phyloP scores from a whole-genome alignment of 2,797 vertebrate genomes.

The Vireo griseus region DNA sequence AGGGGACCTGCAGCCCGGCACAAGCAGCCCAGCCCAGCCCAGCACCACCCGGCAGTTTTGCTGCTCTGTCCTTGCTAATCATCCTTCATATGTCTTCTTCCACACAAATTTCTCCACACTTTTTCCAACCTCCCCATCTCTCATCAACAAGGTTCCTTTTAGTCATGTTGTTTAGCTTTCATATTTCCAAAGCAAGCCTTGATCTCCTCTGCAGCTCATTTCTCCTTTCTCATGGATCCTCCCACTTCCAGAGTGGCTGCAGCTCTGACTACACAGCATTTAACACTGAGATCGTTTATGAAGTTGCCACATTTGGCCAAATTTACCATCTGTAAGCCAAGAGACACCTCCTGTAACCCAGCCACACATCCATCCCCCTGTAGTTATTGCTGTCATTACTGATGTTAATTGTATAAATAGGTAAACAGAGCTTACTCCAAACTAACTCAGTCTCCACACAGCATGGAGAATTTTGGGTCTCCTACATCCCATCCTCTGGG shows the following conservation, averaged over 20 bases:
- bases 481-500: background rate
- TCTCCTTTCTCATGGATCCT: background rate
- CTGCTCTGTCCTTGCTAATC: background rate
- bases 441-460: rapidly evolving
- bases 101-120: rapidly evolving
- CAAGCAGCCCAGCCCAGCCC: background rate
- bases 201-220: background rate
- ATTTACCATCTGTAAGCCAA: background rate
- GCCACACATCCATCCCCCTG: rapidly evolving
- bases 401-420: background rate
- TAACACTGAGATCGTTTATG: background rate
- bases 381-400: background rate
- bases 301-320: background rate
- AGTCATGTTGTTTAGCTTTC: background rate
- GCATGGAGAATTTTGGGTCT: background rate
- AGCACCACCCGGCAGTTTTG: background rate
- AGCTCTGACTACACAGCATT: background rate
- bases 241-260: background rate
- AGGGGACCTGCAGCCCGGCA: background rate
- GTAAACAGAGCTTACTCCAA: background rate
- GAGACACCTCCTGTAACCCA: background rate
- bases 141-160: background rate
- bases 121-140: background rate
- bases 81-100: rapidly evolving
- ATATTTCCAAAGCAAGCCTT: background rate